Conservation (phyloP, 2,113 vertebrate species). For the Lasiurus borealis region DNA sequence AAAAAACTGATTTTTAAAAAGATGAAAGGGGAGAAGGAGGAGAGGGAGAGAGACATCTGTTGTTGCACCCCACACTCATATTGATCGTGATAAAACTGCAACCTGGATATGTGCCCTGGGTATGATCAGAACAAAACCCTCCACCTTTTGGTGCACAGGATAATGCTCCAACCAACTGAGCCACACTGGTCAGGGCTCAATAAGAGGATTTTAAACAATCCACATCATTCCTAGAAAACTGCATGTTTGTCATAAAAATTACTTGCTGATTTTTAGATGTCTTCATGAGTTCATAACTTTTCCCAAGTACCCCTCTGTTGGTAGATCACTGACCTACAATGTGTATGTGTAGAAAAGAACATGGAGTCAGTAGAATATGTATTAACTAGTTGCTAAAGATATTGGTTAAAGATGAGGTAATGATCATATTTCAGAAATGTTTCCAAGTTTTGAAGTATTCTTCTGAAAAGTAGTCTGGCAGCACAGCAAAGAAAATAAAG, state of each 20-base stretch:
- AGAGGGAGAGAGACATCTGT: background rate
- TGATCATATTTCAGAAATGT: constrained; percentile 88
- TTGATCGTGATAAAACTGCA: background rate
- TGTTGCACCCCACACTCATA: background rate
- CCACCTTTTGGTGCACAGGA: background rate
- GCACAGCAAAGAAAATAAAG: constrained; percentile 84
- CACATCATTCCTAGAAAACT: constrained; percentile 87
- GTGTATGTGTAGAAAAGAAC: constrained; percentile 90
- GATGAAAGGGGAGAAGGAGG: background rate
- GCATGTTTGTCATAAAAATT: constrained; percentile 91
- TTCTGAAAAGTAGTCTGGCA: constrained; percentile 87
- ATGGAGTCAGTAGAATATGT: constrained; percentile 91
- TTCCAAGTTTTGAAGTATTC: constrained; percentile 87
- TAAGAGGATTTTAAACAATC: constrained; percentile 90
- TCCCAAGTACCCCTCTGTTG: constrained; percentile 91
- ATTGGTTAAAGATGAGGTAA: constrained; percentile 92
- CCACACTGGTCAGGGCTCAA: constrained; percentile 40
- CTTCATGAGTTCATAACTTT: constrained; percentile 91
- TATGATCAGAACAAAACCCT: background rate
- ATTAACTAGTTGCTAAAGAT: constrained; percentile 92
- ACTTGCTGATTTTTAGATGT: constrained; percentile 89
- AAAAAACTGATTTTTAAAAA: background rate
- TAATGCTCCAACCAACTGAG: background rate
- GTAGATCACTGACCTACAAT: constrained; percentile 92
- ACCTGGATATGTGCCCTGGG: background rate